Conservation (phyloP, 2,888 invertebrate species). For the Chaitophorus viminalis region DNA sequence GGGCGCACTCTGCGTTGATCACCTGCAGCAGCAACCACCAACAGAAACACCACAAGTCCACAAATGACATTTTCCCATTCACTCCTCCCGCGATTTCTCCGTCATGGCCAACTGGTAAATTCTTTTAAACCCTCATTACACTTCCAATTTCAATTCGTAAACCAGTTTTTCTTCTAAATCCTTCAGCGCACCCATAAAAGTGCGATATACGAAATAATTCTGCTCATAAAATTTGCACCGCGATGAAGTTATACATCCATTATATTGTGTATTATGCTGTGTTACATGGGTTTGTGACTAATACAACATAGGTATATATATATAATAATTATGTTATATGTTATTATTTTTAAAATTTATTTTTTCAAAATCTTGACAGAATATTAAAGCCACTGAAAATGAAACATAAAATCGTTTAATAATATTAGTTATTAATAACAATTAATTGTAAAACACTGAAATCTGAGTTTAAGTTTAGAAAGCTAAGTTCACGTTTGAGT, state of each 20-base stretch:
- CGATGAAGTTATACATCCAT: no score
- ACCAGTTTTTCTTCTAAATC: constrained; percentile 24
- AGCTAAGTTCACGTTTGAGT: no score
- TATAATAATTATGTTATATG: not conserved
- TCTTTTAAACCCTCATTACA: not conserved
- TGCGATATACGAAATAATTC: not conserved
- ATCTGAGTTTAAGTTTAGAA: no score
- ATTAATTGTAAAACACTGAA: no score
- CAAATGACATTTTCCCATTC: constrained; percentile 26
- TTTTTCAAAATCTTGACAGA: no score
- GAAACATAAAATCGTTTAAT: no score
- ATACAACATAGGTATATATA: not conserved
- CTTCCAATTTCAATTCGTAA: constrained; percentile 18
- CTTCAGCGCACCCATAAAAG: constrained; percentile 31
- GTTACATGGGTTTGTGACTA: not conserved
- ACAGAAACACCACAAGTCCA: no score
- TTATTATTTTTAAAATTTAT: not conserved
- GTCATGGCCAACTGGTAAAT: constrained; percentile 41
- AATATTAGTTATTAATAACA: no score
- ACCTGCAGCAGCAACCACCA: not conserved
- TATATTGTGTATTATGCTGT: no score
- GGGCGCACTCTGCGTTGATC: not conserved
- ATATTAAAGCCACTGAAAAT: no score
- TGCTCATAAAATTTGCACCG: not conserved
- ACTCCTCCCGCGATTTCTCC: not conserved